Evolutionary conservation across 2,888 invertebrate species (phyloP).

Genomic region (Cosmia trapezina): DNA sequence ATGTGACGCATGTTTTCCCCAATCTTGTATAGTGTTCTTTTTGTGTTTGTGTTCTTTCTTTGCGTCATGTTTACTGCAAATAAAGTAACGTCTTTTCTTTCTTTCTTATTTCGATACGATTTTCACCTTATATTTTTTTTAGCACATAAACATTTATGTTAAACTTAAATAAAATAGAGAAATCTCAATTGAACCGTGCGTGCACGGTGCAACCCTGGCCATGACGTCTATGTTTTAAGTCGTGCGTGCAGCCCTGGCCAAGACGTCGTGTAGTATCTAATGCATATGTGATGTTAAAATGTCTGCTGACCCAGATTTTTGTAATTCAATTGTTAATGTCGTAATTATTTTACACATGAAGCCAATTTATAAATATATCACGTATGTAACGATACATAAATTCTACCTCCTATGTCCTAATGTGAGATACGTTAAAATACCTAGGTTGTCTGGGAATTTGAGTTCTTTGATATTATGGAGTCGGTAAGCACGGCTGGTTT

Average conservation of each 20-base stretch:
- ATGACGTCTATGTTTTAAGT: not conserved
- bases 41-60: too few species aligned
- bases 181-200: too few species aligned
- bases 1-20: too few species aligned
- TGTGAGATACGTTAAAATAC: not conserved
- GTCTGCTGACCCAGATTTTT: conserved; percentile 57
- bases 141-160: too few species aligned
- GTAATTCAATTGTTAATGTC: conserved; percentile 70
- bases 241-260: conserved; percentile 9
- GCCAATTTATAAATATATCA: conserved; percentile 50
- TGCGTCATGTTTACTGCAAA: too few species aligned
- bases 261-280: conserved; percentile 28
- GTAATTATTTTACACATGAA: conserved; percentile 72
- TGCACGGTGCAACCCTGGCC: too few species aligned
- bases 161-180: not conserved
- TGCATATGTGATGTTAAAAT: conserved; percentile 41
- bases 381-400: conserved; percentile 16
- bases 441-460: not conserved
- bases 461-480: not conserved
- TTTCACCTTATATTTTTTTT: too few species aligned
- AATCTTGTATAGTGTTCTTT: too few species aligned
- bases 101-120: too few species aligned
- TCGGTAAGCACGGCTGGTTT: not conserved
- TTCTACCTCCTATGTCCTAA: not conserved
- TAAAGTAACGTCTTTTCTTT: too few species aligned